These are phyloP conservation scores for Hoplias malabaricus DNA, from an alignment of 2,113 vertebrate species.

Conservation along the genomic window DNA sequence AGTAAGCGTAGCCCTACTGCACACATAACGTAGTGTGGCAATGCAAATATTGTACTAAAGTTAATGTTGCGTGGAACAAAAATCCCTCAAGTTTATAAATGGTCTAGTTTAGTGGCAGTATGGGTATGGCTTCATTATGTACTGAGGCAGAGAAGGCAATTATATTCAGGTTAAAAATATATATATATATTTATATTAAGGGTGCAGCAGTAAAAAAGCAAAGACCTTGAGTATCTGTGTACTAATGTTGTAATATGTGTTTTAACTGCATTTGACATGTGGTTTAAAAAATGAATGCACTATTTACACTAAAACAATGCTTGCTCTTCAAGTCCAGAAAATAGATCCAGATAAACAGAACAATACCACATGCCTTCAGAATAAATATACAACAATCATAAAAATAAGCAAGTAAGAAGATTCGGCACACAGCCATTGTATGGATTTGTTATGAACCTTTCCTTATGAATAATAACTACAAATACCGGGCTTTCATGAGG, in stretches of 20 bases:
- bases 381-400: too few species aligned
- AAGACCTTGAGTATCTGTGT: too few species aligned
- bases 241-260: too few species aligned
- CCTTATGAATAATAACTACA: background rate
- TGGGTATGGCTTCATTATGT: background rate
- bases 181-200: too few species aligned
- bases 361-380: too few species aligned
- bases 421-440: too few species aligned
- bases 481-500: background rate
- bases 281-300: background rate
- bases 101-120: conserved; percentile 1
- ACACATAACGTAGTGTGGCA: conserved; percentile 21
- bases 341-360: too few species aligned
- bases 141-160: background rate
- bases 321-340: too few species aligned
- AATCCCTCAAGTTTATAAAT: conserved; percentile 25
- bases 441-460: too few species aligned
- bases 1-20: conserved; percentile 2
- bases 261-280: background rate
- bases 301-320: too few species aligned
- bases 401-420: too few species aligned
- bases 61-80: conserved; percentile 36
- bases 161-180: background rate
- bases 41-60: conserved; percentile 44
- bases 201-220: too few species aligned